phyloP scores from a whole-genome alignment of 2,888 invertebrate species.

The Drosophila neotestacea region DNA sequence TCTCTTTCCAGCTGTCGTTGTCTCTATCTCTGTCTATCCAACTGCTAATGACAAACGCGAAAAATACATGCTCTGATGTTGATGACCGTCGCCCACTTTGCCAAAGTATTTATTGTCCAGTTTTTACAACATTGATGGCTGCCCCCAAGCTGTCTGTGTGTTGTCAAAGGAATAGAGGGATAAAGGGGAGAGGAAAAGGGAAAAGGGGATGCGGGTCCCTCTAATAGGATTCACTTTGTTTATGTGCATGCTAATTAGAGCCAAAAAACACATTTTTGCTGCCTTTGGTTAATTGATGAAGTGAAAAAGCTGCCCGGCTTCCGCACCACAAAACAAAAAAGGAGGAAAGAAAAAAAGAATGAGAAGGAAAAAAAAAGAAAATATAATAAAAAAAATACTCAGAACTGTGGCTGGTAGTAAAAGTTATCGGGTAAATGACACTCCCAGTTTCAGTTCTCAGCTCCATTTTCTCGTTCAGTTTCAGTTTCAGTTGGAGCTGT shows the following conservation, averaged over 20 bases:
- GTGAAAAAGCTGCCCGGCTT: constrained; percentile 69
- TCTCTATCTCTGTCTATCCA: not conserved
- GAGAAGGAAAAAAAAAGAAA: constrained; percentile 3
- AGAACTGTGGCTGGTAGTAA: constrained; percentile 32
- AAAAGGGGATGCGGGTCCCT: constrained; percentile 25
- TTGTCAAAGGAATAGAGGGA: constrained; percentile 2
- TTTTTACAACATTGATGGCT: constrained; percentile 56
- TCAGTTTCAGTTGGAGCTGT: constrained; percentile 10
- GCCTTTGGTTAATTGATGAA: constrained; percentile 78
- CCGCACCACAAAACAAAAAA: constrained; percentile 40
- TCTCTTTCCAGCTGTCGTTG: not conserved
- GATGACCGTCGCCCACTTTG: constrained; percentile 51
- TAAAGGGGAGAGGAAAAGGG: not conserved
- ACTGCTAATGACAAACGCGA: constrained; percentile 34
- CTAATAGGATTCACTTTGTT: constrained; percentile 80
- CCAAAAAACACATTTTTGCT: constrained; percentile 75
- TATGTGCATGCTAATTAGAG: constrained; percentile 80
- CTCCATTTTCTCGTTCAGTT: not conserved
- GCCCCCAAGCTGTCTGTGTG: not conserved
- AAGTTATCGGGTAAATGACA: constrained; percentile 59
- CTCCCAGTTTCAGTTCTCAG: constrained; percentile 30
- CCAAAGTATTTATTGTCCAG: constrained; percentile 58
- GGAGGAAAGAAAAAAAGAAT: not conserved
- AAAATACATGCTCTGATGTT: constrained; percentile 25
- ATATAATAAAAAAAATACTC: constrained; percentile 46